Percentiles rank a stretch among this genome's conserved stretches.
These are phyloP conservation scores for Myopa testacea DNA, from an alignment of 2,888 invertebrate species.

Conservation along the genomic window DNA sequence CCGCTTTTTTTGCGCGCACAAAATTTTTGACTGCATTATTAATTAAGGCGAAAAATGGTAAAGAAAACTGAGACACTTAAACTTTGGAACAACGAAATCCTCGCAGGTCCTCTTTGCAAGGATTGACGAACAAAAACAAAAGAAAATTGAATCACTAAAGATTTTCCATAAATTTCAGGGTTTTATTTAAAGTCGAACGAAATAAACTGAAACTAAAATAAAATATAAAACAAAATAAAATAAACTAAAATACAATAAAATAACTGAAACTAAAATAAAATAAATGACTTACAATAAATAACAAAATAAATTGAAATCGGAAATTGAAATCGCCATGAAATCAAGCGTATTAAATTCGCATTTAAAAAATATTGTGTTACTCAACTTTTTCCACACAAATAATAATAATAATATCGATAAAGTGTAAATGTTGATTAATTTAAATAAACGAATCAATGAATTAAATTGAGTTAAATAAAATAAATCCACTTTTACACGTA, in stretches of 20 bases:
- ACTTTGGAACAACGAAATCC: background rate
- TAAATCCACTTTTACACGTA: conserved; percentile 10
- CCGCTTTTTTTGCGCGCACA: background rate
- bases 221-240: background rate
- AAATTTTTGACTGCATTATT: conserved; percentile 26
- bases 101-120: background rate
- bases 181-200: too few relatives aligned
- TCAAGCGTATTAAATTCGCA: too few relatives aligned
- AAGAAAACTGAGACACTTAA: background rate
- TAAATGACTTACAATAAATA: background rate
- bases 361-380: background rate
- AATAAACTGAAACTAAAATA: too few relatives aligned
- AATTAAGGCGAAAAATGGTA: conserved; percentile 12
- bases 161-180: too few relatives aligned
- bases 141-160: too few relatives aligned
- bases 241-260: background rate
- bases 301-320: background rate
- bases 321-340: background rate
- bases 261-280: background rate
- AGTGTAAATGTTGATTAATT: background rate
- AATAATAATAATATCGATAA: background rate
- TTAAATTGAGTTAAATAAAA: conserved; percentile 10
- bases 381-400: background rate
- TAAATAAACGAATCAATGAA: background rate
- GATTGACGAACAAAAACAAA: background rate